Conservation (phyloP, 2,797 vertebrate species). For the Helarctos malayanus region DNA sequence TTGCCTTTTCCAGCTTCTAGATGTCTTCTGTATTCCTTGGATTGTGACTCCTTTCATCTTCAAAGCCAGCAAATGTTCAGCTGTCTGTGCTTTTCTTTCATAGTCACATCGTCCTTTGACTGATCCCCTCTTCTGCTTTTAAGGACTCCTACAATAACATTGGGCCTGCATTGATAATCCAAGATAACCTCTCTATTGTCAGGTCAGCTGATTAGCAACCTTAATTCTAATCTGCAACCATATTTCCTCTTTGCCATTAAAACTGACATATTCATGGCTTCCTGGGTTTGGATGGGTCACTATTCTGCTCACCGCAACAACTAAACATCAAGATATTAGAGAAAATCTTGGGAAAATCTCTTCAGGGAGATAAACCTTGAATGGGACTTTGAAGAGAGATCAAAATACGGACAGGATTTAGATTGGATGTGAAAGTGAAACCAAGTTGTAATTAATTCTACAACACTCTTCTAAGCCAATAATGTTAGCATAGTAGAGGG, state of each 20-base stretch:
- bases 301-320: neutral
- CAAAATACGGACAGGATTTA: neutral
- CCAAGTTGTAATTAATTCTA: neutral
- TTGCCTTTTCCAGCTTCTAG: neutral
- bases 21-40: neutral
- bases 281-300: fast-evolving
- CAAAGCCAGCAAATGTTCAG: neutral
- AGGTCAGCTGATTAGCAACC: neutral
- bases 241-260: conserved; percentile 14
- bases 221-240: neutral
- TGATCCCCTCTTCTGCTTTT: neutral
- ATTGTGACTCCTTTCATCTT: neutral
- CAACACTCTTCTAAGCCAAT: neutral
- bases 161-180: neutral
- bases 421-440: neutral
- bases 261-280: neutral
- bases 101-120: neutral
- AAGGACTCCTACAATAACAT: neutral
- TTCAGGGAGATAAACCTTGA: neutral
- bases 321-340: neutral
- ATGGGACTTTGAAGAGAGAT: neutral
- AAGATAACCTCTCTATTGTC: neutral
- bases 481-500: neutral
- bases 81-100: neutral
- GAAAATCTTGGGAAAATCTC: neutral